Evolutionary conservation across 1,140 invertebrate species (phyloP).

Genomic region (Drosophila serrata): DNA sequence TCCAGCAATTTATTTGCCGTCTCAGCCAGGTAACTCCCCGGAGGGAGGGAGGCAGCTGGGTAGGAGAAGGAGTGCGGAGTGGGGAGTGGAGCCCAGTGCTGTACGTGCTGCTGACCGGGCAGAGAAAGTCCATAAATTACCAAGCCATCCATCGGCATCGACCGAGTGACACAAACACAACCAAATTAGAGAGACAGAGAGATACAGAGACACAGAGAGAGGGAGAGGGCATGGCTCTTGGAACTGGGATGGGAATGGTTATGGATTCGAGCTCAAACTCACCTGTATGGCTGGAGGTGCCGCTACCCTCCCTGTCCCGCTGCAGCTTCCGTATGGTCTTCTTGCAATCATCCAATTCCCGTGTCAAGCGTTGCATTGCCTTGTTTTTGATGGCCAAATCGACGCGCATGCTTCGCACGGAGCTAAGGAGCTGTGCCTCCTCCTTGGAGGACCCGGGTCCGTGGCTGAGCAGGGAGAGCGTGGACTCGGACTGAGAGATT

Average conservation of each 20-base stretch:
- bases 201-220: constrained; percentile 1
- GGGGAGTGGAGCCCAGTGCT: constrained; percentile 8
- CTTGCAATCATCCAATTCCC: constrained; percentile 90
- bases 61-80: background rate
- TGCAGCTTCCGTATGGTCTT: constrained; percentile 91
- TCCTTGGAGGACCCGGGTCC: constrained; percentile 86
- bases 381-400: constrained; percentile 91
- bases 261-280: background rate
- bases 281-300: constrained; percentile 40
- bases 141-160: constrained; percentile 40
- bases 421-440: constrained; percentile 91
- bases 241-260: background rate
- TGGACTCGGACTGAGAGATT: constrained; percentile 82
- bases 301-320: constrained; percentile 89
- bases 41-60: background rate
- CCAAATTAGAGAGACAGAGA: constrained; percentile 29
- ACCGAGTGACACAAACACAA: constrained; percentile 74
- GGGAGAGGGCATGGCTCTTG: background rate
- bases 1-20: constrained; percentile 80
- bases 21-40: constrained; percentile 21
- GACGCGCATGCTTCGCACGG: constrained; percentile 90
- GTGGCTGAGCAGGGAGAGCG: constrained; percentile 66
- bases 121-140: constrained; percentile 82
- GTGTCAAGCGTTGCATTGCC: constrained; percentile 88
- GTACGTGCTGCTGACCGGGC: constrained; percentile 85